Base-by-base conservation (phyloP, 2,888 invertebrate genomes). In the Alloplasta piceator region DNA sequence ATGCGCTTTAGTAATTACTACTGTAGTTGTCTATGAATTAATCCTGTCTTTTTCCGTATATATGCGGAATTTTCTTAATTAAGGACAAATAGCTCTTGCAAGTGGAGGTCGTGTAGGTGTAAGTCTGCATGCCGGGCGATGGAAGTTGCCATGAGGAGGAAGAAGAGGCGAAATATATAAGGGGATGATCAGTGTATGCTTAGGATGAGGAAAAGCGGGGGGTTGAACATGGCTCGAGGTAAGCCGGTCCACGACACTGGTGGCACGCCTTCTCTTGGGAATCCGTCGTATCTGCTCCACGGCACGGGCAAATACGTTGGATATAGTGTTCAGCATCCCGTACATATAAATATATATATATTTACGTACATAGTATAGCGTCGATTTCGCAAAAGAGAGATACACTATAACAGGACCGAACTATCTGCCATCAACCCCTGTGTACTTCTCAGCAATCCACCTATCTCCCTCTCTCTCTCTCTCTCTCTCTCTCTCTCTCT, bases 251-350 rank as follows among this genome's bases (percentile, higher is more conserved):
- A 83, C 83, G 86, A 85, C 85, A 88, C 88, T 87, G 86, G 83
- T 86, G 86, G 88, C 91, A 91, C 91, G 90, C 90, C 88, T 86
- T 90, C 88, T 86, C 89, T 73, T 74, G 89, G 87, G 90, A 90
- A 91, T 90, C 91, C 89, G 85, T 84, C 86, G 88, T 88, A 90
- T 88, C 87, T 89, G 88, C 87, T 87, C 83, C 85, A 83, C 85
- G 87, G 89, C 89, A 89, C 88, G 89, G 86, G 90, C 90, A 91
- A 91, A 90, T 88, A 89, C 87, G 87, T 86, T 83, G 81, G 87
- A 87, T 89, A 87, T 86, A 86, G 61, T 41, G 26, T 3, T 26
- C 26, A 26, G 70, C 66, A 71, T 26, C 26, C 26, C 3, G 1
- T 26, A 26, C 3, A 87, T 87, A 84, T 82, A 63, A n/a, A n/a